A percentile compares a stretch with the other conserved stretches of the same genome.
phyloP scores from a whole-genome alignment of 2,888 invertebrate genomes.

The Charanyca ferruginea region DNA sequence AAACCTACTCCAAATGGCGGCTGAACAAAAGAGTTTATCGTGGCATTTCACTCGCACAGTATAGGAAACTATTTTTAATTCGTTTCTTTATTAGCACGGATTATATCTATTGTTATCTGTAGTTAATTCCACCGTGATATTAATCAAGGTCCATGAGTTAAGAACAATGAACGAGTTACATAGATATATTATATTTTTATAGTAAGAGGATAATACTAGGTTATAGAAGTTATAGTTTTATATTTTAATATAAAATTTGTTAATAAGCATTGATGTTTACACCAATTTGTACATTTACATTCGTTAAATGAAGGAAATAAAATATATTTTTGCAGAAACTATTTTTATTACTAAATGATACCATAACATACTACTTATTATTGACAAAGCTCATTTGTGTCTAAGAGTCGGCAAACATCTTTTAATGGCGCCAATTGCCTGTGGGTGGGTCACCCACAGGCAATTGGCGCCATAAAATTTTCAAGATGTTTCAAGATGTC shows the following conservation, averaged over 20 bases:
- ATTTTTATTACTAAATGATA: neutral
- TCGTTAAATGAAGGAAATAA: slow-evolving; percentile 34
- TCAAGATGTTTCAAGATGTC: no score
- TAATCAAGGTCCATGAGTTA: slow-evolving; percentile 17
- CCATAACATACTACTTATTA: no score
- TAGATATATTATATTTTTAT: slow-evolving; percentile 25
- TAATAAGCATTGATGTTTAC: slow-evolving; percentile 19
- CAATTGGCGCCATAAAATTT: no score
- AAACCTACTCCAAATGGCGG: neutral
- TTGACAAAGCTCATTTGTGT: no score
- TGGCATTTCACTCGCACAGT: neutral
- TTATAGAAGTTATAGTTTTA: slow-evolving; percentile 23
- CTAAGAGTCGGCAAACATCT: no score
- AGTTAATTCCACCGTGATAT: slow-evolving; percentile 31
- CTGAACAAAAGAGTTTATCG: neutral
- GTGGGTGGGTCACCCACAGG: no score
- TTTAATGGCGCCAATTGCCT: no score
- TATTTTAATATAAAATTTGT: slow-evolving; percentile 37
- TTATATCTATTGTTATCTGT: neutral
- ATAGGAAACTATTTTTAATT: neutral
- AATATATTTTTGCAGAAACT: slow-evolving; percentile 2
- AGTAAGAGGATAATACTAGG: slow-evolving; percentile 15
- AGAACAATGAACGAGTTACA: slow-evolving; percentile 14
- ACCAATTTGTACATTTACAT: slow-evolving; percentile 22
- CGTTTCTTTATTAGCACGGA: no score